A percentile compares a stretch with the other conserved stretches of the same genome.
These are phyloP conservation scores for Cenopis cana DNA, from an alignment of 2,888 invertebrate species.

Conservation along the genomic window DNA sequence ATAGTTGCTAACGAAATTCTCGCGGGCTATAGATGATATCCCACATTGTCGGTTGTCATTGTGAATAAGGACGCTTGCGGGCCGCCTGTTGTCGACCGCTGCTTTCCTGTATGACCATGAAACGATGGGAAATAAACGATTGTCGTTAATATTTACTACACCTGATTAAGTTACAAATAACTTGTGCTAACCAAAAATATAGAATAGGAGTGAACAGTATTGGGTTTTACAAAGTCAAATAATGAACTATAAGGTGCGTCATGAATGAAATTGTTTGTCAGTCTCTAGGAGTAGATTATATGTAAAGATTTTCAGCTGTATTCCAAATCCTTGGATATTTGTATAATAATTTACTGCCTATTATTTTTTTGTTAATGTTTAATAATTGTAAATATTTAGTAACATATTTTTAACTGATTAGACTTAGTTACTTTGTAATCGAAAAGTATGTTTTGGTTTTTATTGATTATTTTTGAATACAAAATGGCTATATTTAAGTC, in stretches of 20 bases:
- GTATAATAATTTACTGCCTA: slow-evolving; percentile 38
- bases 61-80: no score
- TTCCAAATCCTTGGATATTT: slow-evolving; percentile 19
- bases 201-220: background rate
- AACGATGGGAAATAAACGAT: background rate
- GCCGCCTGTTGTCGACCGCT: no score
- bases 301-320: slow-evolving; percentile 13
- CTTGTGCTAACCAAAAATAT: background rate
- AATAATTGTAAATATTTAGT: slow-evolving; percentile 40
- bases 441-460: slow-evolving; percentile 15
- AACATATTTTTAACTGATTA: slow-evolving; percentile 5
- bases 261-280: slow-evolving; percentile 11
- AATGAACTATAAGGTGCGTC: background rate
- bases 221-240: background rate
- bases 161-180: background rate
- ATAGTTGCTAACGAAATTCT: no score
- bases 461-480: background rate
- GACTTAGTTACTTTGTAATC: slow-evolving; percentile 1
- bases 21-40: no score
- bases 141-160: background rate
- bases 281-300: background rate
- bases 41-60: no score
- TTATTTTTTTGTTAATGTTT: slow-evolving; percentile 29
- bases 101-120: background rate
- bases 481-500: background rate